These are phyloP conservation scores for Chelidonichthys spinosus DNA, from an alignment of 2,797 vertebrate genomes.

Conservation along the genomic window DNA sequence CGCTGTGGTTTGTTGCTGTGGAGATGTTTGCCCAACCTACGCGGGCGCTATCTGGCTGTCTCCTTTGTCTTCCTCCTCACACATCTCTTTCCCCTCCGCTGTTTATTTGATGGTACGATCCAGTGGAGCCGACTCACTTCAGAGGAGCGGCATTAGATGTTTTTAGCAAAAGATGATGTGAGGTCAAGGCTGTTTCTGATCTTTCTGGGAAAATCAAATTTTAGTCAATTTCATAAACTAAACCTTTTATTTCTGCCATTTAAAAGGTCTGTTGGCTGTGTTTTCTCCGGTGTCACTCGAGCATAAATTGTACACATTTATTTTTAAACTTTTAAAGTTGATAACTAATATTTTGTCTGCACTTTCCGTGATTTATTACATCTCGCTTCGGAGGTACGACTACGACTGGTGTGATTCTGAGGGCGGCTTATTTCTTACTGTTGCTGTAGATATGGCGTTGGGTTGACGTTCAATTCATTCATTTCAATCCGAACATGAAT, in stretches of 20 bases:
- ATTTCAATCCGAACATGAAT: not conserved
- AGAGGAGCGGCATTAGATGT: not conserved
- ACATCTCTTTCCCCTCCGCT: not conserved
- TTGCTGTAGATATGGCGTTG: not conserved
- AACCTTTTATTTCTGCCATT: not conserved
- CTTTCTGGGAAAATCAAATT: not conserved
- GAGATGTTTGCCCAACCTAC: slow-evolving; percentile 41
- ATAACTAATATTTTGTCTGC: not conserved
- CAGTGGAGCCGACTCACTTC: not conserved
- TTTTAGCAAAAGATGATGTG: not conserved
- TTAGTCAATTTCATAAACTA: not conserved
- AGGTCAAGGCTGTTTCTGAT: not conserved
- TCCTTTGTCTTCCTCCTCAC: not conserved
- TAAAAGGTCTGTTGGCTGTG: not conserved
- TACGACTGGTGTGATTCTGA: not conserved
- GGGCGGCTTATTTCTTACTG: not conserved
- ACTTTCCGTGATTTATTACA: not conserved
- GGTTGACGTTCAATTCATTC: not conserved
- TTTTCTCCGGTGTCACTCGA: not conserved
- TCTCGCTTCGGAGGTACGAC: not conserved
- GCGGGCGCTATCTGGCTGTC: not conserved
- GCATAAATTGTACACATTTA: not conserved
- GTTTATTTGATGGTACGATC: not conserved
- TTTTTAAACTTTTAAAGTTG: not conserved
- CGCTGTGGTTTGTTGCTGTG: slow-evolving; percentile 57